phyloP scores from a whole-genome alignment of 1,140 invertebrate genomes.

The Atopsyche davidsoni region DNA sequence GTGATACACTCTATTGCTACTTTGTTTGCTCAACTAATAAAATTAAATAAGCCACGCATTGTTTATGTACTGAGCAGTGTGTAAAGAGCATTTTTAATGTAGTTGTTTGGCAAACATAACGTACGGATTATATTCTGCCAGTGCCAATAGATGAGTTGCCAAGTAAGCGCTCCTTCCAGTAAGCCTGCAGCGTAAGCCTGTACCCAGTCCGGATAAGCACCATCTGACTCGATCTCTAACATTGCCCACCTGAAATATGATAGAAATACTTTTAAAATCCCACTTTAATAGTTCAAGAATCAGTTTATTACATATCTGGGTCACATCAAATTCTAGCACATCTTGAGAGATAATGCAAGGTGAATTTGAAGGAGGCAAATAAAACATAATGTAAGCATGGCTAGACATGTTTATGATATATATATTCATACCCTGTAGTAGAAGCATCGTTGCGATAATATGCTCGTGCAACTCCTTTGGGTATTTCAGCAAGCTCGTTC shows the following conservation, averaged over 20 bases:
- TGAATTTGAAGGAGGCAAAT: too few relatives aligned
- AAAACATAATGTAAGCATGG: neutral
- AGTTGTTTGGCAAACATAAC: neutral
- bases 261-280: neutral
- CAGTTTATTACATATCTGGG: neutral
- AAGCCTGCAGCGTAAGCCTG: slow-evolving; percentile 87
- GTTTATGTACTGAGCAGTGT: too few relatives aligned
- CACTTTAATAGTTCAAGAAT: neutral
- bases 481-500: slow-evolving; percentile 58
- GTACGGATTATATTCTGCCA: slow-evolving; percentile 65
- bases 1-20: neutral
- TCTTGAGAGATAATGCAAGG: too few relatives aligned
- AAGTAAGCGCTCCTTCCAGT: slow-evolving; percentile 77
- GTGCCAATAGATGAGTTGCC: slow-evolving; percentile 74
- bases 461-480: slow-evolving; percentile 58
- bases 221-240: slow-evolving; percentile 71
- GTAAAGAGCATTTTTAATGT: neutral
- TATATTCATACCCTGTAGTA: slow-evolving; percentile 60
- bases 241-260: slow-evolving; percentile 64
- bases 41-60: too few relatives aligned
- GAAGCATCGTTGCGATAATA: slow-evolving; percentile 63
- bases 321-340: too few relatives aligned
- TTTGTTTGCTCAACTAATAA: too few relatives aligned
- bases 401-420: neutral
- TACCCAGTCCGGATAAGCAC: slow-evolving; percentile 62